Evolutionary conservation across 2,888 invertebrate genomes (phyloP), one percentile per base, ranked within the genome.

Genomic region (Anarsia innoxiella): DNA sequence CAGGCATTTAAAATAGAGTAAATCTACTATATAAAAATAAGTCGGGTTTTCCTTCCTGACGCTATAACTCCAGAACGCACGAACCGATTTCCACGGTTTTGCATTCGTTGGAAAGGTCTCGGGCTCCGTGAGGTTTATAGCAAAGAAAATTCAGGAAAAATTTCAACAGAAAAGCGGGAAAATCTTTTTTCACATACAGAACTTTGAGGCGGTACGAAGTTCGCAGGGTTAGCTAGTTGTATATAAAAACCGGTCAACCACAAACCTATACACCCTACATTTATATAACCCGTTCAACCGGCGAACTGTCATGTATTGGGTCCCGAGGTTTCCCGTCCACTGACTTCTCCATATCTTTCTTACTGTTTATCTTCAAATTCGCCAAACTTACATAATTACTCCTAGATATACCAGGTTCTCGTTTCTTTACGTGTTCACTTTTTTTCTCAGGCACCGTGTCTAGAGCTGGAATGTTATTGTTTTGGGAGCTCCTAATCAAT

Each of bases 331-430:
- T 56, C 11, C 58, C 59, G 1, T 48, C 49, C 4, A 44, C 46
- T 1, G 10, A 32, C 1, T 49, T 53, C 2, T 61, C 63, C 23
- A 71, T 42, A 1, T 67, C 70, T 42, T 68, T 66, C 12, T 61
- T 67, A 3, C 58, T 70, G 39, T 76, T 76, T 2, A 86, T 85
- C 51, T 77, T 79, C 36, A 86, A 43, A 48, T 83, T 85, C 1
- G 86, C 85, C 31, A 86, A 43, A 44, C 80, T 82, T 8, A 85
- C 86, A 40, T 86, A 86, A 50, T 85, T 86, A 45, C 82, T 79
- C 1, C 78, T 56, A 1, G 79, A 76, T 11, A 82, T 84, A 0
- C 72, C 78, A n/a, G 63, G 53, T 34, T 74, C 75, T 0, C 69
- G 45, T 14, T 60, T 62, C 42, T 66, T 75, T 55, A 6, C 55